Percentiles rank a stretch among this genome's conserved stretches.
Conservation (phyloP, 2,113 vertebrate species). For the Coturnix japonica region DNA sequence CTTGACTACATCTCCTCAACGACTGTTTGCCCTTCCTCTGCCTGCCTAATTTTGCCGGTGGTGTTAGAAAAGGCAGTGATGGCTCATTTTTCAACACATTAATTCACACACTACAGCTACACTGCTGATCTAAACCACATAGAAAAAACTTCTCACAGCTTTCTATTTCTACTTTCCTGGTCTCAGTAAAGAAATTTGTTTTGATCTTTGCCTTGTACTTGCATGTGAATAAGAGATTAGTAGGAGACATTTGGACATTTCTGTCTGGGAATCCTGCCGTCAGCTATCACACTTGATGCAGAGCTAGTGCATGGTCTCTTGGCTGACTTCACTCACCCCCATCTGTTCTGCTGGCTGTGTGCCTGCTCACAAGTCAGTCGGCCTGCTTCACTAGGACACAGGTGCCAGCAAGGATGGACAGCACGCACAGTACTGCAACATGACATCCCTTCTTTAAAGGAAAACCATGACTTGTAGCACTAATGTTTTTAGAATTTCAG, state of each 20-base stretch:
- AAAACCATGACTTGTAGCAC: not conserved
- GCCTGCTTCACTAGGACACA: conserved; percentile 59
- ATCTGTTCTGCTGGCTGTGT: conserved; percentile 69
- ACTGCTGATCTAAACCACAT: not conserved
- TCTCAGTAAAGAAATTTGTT: not conserved
- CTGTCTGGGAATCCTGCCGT: conserved; percentile 58
- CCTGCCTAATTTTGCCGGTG: not conserved
- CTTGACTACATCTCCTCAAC: not conserved
- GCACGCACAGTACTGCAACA: not conserved
- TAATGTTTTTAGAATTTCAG: accelerated
- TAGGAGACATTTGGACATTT: conserved; percentile 57
- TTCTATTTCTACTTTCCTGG: not conserved
- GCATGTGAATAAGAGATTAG: not conserved
- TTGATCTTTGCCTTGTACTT: conserved; percentile 15
- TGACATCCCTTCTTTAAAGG: not conserved
- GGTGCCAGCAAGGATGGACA: conserved; percentile 61
- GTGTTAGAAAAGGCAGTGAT: not conserved
- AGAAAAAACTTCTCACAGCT: not conserved
- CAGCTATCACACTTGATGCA: conserved; percentile 60
- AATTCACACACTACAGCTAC: not conserved
- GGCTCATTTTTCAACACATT: not conserved
- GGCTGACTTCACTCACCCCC: conserved; percentile 69
- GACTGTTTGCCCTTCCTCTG: not conserved
- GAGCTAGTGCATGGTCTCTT: conserved; percentile 44
- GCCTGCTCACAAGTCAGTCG: conserved; percentile 66